phyloP scores from a whole-genome alignment of 2,888 invertebrate species.

The Pinctada fucata region DNA sequence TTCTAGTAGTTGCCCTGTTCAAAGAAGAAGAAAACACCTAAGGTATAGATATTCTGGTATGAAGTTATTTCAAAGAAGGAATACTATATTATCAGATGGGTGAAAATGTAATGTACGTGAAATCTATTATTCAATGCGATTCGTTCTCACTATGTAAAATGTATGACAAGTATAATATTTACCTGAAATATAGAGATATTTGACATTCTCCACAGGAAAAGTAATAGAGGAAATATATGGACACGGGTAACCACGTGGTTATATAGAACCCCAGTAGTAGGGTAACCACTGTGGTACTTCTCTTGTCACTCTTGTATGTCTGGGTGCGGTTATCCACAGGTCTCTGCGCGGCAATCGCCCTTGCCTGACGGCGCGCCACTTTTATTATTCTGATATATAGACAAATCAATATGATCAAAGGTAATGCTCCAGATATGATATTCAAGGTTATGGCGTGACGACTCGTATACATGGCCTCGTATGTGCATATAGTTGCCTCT shows the following conservation, averaged over 20 bases:
- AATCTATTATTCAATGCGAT: too few relatives aligned
- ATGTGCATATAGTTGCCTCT: neutral
- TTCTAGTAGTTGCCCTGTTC: neutral
- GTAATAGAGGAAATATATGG: neutral
- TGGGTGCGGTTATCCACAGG: neutral
- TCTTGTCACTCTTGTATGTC: neutral
- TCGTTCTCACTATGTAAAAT: too few relatives aligned
- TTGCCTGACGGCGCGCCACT: neutral
- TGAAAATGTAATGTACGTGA: too few relatives aligned
- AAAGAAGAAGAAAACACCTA: neutral
- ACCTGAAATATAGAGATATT: too few relatives aligned
- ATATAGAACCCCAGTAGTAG: conserved; percentile 2
- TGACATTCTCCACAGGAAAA: too few relatives aligned
- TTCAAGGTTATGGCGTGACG: neutral
- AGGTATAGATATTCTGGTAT: too few relatives aligned
- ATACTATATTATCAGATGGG: too few relatives aligned
- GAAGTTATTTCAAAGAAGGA: too few relatives aligned
- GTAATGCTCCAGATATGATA: neutral
- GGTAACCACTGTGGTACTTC: neutral
- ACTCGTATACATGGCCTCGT: conserved; percentile 1
- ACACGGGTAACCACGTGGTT: neutral
- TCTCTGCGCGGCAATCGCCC: neutral
- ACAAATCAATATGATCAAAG: neutral
- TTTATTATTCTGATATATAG: conserved; percentile 2
- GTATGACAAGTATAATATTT: too few relatives aligned